Conservation (phyloP, 2,888 invertebrate genomes). For the Cancer borealis region DNA sequence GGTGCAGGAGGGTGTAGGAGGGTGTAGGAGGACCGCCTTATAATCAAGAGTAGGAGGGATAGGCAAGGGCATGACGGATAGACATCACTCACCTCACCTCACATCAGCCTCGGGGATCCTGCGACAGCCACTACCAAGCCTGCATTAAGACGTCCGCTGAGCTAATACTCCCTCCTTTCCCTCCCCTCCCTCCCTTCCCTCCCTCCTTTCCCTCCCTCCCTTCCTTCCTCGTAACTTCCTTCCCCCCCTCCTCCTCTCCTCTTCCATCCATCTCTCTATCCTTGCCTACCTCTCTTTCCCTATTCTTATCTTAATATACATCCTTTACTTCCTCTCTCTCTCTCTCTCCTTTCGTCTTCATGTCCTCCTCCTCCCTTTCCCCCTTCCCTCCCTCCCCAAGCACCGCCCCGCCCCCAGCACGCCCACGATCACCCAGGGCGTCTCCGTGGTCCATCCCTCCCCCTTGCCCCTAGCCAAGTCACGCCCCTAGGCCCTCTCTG, state of each 20-base stretch:
- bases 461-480: neutral
- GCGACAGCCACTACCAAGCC: neutral
- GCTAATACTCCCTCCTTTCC: neutral
- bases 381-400: neutral
- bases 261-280: neutral
- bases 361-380: neutral
- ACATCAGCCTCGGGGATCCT: neutral
- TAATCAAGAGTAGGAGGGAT: neutral
- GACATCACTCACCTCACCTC: slow-evolving; percentile 32
- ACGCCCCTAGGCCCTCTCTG: slow-evolving; percentile 6
- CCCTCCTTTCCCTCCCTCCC: neutral
- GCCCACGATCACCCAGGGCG: slow-evolving; percentile 4
- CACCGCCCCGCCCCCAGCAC: neutral
- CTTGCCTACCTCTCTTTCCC: neutral
- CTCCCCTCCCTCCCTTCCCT: neutral
- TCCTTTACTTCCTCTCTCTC: neutral
- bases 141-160: neutral
- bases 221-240: neutral
- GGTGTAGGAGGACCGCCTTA: slow-evolving; percentile 8
- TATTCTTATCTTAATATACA: neutral
- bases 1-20: neutral
- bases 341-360: neutral
- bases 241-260: neutral
- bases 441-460: neutral
- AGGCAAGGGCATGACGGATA: neutral